Evolutionary conservation across 2,797 vertebrate genomes (phyloP), one percentile per base, ranked within the genome.

Genomic region (Acanthiza pusilla): DNA sequence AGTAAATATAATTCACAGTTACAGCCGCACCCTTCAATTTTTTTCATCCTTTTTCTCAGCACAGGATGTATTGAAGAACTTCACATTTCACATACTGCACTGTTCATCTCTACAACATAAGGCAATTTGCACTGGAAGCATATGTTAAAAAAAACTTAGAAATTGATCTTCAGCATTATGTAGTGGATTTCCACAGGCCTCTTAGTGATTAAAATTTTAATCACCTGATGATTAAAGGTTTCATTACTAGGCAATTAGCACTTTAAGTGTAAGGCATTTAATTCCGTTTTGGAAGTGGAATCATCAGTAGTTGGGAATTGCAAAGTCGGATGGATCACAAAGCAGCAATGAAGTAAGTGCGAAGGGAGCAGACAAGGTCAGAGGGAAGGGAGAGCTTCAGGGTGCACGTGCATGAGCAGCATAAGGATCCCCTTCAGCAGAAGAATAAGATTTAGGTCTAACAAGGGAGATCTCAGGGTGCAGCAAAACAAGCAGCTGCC

Each of bases 141-240:
- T 73, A 86, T 20, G 21, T 75, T 79, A 72, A 91, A 96, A 91
- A 88, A 95, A 93, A 51, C 26, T 84, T 80, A 40, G 93, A 89
- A 97, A 96, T 93, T 96, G 95, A 96, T 97, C 93, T 96, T 95
- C 94, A 93, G 75, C 62, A 83, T 89, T 96, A 93, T 71, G 61
- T 88, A 89, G 58, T 73, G 80, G 89, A 95, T 96, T 96, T 96
- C 80, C 73, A 93, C 61, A 65, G 79, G 89, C 75, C 36, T 94
- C 94, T 93, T 85, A 89, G 78, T 94, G 88, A 97, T 96, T 97
- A 96, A 95, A 96, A 93, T 91, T 97, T 97, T 97, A 96, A 97
- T 97, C 96, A 97, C 94, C 93, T 95, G 92, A 91, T 96, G 94
- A 97, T 97, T 97, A 96, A 97, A 95, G 85, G 70, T 97, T 96